Conservation (phyloP, 2,797 vertebrate genomes). For the Miichthys miiuy region DNA sequence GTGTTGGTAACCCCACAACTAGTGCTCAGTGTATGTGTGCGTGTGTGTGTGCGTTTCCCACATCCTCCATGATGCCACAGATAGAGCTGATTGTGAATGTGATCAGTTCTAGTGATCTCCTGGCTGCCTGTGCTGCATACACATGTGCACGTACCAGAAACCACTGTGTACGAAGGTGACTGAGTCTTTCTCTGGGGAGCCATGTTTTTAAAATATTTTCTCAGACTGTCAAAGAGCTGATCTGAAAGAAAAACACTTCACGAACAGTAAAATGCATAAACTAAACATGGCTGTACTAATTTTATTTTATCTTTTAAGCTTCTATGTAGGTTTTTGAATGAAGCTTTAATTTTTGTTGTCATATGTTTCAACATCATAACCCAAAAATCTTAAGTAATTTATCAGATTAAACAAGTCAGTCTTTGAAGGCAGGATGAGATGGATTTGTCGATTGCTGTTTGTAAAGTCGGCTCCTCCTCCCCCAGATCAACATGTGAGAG, state of each 20-base stretch:
- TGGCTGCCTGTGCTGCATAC: constrained; percentile 26
- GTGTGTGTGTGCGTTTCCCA: constrained; percentile 62
- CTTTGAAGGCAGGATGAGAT: no score
- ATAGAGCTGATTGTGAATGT: constrained; percentile 71
- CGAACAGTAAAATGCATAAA: background rate
- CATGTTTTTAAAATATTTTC: constrained; percentile 11
- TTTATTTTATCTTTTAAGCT: no score
- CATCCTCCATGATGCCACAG: constrained; percentile 78
- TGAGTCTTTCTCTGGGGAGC: constrained; percentile 4
- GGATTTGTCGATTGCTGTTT: no score
- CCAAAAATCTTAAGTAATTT: no score
- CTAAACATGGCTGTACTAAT: no score
- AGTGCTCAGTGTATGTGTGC: constrained; percentile 16
- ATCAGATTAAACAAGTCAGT: no score
- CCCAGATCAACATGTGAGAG: no score
- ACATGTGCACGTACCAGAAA: constrained; percentile 16
- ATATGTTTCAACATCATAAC: no score
- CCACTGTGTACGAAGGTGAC: constrained; percentile 25
- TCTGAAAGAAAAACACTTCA: background rate
- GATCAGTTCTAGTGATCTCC: constrained; percentile 65
- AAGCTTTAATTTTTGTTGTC: no score
- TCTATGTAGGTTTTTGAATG: no score
- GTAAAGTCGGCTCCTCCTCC: no score
- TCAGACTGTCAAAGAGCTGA: constrained; percentile 5
- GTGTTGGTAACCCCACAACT: constrained; percentile 62